Conservation (phyloP, 2,888 invertebrate genomes). For the Cephus rjabovi region DNA sequence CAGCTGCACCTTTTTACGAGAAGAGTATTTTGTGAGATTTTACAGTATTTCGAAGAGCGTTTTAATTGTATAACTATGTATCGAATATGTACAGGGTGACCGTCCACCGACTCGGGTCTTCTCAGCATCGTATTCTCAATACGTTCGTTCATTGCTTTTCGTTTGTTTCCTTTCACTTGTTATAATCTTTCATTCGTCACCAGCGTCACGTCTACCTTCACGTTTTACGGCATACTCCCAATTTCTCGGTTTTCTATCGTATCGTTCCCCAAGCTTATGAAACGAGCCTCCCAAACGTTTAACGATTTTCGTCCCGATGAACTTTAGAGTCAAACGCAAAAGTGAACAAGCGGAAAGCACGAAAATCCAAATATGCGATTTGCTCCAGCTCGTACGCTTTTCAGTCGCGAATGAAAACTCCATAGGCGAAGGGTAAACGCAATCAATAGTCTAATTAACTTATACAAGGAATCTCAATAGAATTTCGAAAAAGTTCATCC, state of each 20-base stretch:
- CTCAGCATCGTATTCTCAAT: background rate
- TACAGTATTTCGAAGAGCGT: slow-evolving; percentile 65
- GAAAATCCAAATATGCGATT: no score
- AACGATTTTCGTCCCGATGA: background rate
- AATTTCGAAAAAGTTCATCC: background rate
- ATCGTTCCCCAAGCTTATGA: background rate
- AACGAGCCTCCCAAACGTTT: background rate
- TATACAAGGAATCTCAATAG: background rate
- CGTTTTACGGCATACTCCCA: background rate
- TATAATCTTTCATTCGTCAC: background rate
- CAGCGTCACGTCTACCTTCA: background rate
- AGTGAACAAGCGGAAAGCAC: no score
- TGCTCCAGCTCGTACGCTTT: background rate
- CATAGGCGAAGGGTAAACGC: background rate
- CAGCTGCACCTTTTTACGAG: slow-evolving; percentile 52
- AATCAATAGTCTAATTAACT: background rate
- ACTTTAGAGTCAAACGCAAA: background rate
- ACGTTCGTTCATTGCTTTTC: background rate
- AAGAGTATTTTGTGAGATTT: slow-evolving; percentile 65
- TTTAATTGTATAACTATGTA: slow-evolving; percentile 62
- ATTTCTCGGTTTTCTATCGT: background rate
- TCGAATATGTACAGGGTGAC: slow-evolving; percentile 60
- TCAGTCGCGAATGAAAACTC: background rate
- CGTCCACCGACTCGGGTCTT: slow-evolving; percentile 58
- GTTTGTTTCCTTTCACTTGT: background rate